phyloP scores from a whole-genome alignment of 1,140 invertebrate genomes.

The Hycleus cichorii region DNA sequence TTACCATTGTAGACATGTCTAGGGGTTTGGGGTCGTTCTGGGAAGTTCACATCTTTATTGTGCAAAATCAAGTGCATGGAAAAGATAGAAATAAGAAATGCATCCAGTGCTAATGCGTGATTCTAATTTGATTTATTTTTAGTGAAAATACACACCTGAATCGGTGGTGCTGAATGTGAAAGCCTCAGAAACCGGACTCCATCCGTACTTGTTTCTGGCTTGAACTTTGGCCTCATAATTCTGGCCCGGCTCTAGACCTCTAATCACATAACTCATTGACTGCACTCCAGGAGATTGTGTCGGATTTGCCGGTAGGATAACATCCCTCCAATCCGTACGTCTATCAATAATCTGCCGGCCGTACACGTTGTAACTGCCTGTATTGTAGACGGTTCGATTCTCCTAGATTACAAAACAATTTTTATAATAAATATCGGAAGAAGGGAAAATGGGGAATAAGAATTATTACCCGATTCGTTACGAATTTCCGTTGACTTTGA shows the following conservation, averaged over 20 bases:
- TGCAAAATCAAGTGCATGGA: conserved; percentile 13
- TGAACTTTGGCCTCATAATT: conserved; percentile 57
- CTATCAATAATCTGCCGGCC: conserved; percentile 33
- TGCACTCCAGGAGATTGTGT: conserved; percentile 41
- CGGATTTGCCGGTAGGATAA: conserved; percentile 48
- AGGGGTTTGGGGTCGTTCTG: conserved; percentile 28
- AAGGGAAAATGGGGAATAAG: background rate
- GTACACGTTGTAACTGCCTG: conserved; percentile 26
- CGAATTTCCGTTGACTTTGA: conserved; percentile 37
- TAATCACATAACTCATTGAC: conserved; percentile 53
- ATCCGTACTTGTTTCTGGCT: conserved; percentile 56
- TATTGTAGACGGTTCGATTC: conserved; percentile 29
- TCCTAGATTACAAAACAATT: conserved; percentile 22
- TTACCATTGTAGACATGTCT: conserved; percentile 28
- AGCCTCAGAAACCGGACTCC: conserved; percentile 51
- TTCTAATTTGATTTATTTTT: background rate
- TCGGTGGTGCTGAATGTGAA: conserved; percentile 46
- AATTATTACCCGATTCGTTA: conserved; percentile 22
- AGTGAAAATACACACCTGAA: conserved; percentile 28
- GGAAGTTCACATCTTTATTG: conserved; percentile 26
- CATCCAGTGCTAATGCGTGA: background rate
- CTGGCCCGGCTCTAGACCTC: conserved; percentile 48
- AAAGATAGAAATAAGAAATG: conserved; percentile 3
- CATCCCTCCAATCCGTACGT: conserved; percentile 52
- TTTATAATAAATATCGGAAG: background rate